phyloP scores from a whole-genome alignment of 2,113 vertebrate genomes.

The Ciconia maguari region DNA sequence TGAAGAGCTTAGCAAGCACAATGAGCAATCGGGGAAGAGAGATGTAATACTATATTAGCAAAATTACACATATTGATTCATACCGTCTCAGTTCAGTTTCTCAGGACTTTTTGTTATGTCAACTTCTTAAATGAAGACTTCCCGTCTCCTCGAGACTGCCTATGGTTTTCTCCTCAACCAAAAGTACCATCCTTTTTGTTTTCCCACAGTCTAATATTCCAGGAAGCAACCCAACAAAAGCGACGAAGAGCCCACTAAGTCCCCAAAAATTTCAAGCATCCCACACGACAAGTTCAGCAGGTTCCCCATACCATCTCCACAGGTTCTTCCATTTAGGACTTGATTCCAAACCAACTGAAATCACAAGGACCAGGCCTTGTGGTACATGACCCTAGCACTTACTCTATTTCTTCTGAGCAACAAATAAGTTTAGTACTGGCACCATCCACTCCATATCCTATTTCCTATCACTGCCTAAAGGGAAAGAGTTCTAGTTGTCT shows the following conservation, averaged over 20 bases:
- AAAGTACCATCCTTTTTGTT: not conserved
- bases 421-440: not conserved
- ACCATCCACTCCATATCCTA: not conserved
- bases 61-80: not conserved
- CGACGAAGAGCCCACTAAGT: constrained; percentile 13
- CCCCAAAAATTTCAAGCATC: constrained; percentile 8
- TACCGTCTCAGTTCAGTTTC: not conserved
- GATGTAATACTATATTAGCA: not conserved
- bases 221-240: not conserved
- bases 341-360: not conserved
- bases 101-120: not conserved
- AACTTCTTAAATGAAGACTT: not conserved
- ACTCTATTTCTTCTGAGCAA: not conserved
- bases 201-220: not conserved
- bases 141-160: not conserved
- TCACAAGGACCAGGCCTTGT: not conserved
- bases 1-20: not conserved
- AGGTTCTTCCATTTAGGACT: not conserved
- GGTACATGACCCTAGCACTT: not conserved
- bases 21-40: not conserved
- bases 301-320: not conserved
- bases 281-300: not conserved
- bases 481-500: not conserved
- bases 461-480: not conserved
- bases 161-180: not conserved